Base-by-base conservation (phyloP, 2,888 invertebrate genomes). In the Melanotus villosus region DNA sequence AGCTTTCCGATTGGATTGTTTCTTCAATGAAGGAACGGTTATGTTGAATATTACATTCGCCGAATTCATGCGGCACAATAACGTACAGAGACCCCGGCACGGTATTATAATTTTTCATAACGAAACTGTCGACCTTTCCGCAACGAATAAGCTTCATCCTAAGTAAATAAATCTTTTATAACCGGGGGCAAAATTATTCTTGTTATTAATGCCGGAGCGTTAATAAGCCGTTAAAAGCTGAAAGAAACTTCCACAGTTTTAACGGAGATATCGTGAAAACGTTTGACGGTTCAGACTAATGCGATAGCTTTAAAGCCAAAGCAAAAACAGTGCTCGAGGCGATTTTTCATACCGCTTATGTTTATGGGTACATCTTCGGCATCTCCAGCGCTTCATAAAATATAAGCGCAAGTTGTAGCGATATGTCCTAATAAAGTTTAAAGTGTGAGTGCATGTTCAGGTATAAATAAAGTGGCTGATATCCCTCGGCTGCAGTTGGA, bases 361-460 rank as follows among this genome's bases (percentile, higher is more conserved):
- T 63, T 68, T 68, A 67, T 60, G 68, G 62, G 62, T 68, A 21
- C 56, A 58, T 68, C 54, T 62, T 63, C 57, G 68, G 45, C 65
- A 50, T 65, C 45, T 47, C 59, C 45, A 38, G 21, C 63, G 64
- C 60, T 65, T 65, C 69, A 65, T 65, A 65, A 65, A 65, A 65
- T 38, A 54, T 41, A 65, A 64, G 64, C 58, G 50, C 54, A 62
- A 65, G 41, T 65, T 65, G 62, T 52, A 38, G 62, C 60, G 62
- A 65, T 69, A 60, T 65, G 65, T 65, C 62, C 54, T 70, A 62
- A 65, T 70, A 70, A 70, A 70, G 60, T 71, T 68, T 71, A 59
- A 63, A 68, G 64, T 59, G 65, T 45, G 65, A 69, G 62, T 70
- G 66, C 62, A 68, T 62, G 65, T 63, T 59, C 57, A 70, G 68